Evolutionary conservation across 2,113 vertebrate species (phyloP).

Genomic region (Fukomys damarensis): DNA sequence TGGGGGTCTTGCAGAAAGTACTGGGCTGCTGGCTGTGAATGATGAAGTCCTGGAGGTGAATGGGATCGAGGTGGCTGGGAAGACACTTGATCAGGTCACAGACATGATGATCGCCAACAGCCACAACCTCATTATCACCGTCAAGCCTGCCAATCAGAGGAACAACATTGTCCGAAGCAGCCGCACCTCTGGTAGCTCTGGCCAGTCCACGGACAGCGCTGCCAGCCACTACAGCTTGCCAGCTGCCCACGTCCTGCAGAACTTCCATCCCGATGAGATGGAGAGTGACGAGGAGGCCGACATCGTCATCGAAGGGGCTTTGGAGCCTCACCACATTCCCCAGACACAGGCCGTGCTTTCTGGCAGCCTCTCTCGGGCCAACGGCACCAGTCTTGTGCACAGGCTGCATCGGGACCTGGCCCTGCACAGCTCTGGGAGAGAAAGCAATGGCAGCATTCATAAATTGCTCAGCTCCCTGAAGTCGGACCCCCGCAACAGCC

Average conservation of each 20-base stretch:
- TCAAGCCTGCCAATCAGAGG: constrained; percentile 98
- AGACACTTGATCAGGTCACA: constrained; percentile 98
- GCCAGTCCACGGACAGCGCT: constrained; percentile 94
- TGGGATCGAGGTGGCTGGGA: constrained; percentile 97
- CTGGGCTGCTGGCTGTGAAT: constrained; percentile 97
- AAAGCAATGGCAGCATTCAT: constrained; percentile 95
- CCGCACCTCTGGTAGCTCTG: constrained; percentile 93
- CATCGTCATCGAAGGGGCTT: constrained; percentile 94
- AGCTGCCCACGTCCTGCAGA: constrained; percentile 84
- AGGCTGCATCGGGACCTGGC: constrained; percentile 92
- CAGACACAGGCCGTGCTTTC: constrained; percentile 86
- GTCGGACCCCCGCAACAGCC: constrained; percentile 95
- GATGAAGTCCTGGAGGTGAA: constrained; percentile 99
- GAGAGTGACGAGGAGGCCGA: constrained; percentile 97
- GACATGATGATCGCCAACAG: constrained; percentile 99
- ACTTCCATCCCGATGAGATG: constrained; percentile 93
- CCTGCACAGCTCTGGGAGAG: constrained; percentile 90
- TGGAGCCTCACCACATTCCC: constrained; percentile 87
- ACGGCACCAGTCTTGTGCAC: constrained; percentile 90
- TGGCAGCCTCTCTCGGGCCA: constrained; percentile 90
- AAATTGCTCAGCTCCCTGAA: constrained; percentile 96
- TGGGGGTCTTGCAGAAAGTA: constrained; percentile 96
- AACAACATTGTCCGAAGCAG: constrained; percentile 96
- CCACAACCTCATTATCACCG: constrained; percentile 98
- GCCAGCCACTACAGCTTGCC: constrained; percentile 90